phyloP scores from a whole-genome alignment of 2,113 vertebrate genomes.

The Monarcha castaneiventris region DNA sequence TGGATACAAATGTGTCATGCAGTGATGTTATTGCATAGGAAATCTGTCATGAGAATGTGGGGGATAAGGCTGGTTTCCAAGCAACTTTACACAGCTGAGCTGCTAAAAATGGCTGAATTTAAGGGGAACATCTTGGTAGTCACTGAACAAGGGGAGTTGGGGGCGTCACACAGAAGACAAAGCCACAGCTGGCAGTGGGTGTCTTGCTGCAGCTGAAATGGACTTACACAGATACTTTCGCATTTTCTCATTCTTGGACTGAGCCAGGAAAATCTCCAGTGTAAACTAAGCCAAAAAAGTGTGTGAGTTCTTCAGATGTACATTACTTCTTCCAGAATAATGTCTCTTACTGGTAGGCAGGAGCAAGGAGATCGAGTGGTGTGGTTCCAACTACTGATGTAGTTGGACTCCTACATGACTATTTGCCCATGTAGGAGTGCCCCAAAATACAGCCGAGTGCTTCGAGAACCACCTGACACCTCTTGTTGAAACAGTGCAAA shows the following conservation, averaged over 20 bases:
- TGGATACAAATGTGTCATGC: slow-evolving; percentile 57
- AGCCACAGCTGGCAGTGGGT: neutral
- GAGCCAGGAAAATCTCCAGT: neutral
- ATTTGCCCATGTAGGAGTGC: neutral
- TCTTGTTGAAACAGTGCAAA: neutral
- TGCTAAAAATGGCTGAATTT: slow-evolving; percentile 45
- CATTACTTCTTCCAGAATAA: neutral
- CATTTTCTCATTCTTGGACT: neutral
- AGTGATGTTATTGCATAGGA: slow-evolving; percentile 49
- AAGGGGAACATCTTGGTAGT: slow-evolving; percentile 15
- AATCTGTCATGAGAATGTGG: slow-evolving; percentile 48
- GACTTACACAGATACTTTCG: neutral
- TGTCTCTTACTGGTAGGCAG: neutral
- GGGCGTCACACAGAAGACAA: neutral
- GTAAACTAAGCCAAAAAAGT: neutral
- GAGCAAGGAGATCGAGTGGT: neutral
- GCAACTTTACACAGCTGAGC: slow-evolving; percentile 61
- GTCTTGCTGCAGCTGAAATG: neutral
- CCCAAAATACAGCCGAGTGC: neutral
- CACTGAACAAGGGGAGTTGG: neutral
- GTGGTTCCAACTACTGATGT: accelerated
- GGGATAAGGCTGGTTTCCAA: slow-evolving; percentile 58
- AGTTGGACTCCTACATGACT: too few relatives aligned
- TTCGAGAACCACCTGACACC: neutral
- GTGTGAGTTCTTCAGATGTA: neutral